Conservation (phyloP, 2,797 vertebrate genomes). For the Aphelocoma californica region DNA sequence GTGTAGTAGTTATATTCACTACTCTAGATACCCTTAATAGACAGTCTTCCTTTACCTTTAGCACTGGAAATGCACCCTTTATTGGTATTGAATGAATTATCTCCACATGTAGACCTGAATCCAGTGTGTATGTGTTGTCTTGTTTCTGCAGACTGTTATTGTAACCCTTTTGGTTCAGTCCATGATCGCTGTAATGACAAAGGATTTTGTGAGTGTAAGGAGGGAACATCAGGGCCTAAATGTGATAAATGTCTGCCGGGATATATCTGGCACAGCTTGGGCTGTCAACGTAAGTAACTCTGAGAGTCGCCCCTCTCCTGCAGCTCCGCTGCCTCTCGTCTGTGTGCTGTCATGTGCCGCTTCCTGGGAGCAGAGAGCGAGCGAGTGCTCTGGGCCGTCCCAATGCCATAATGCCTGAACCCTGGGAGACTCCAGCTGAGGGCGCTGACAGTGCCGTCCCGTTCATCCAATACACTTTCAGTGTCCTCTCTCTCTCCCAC, state of each 20-base stretch:
- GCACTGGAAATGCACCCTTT: constrained; percentile 47
- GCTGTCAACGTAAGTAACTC: constrained; percentile 97
- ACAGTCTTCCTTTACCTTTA: constrained; percentile 65
- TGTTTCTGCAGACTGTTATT: constrained; percentile 98
- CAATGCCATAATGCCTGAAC: neutral
- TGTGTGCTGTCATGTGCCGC: constrained; percentile 38
- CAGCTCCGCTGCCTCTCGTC: constrained; percentile 65
- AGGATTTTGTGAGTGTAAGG: constrained; percentile 99
- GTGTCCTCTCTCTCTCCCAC: neutral
- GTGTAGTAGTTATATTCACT: neutral
- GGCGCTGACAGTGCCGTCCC: constrained; percentile 5
- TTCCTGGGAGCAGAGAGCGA: constrained; percentile 52
- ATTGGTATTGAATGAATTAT: constrained; percentile 59
- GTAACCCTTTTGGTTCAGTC: constrained; percentile 96
- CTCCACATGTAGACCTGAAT: constrained; percentile 53
- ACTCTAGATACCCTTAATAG: constrained; percentile 43
- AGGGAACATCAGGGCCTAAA: constrained; percentile 93
- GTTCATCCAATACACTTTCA: neutral
- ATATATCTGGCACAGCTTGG: constrained; percentile 95
- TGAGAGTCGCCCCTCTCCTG: constrained; percentile 72
- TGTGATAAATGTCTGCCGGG: constrained; percentile 96
- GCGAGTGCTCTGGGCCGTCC: constrained; percentile 15
- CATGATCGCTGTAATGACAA: constrained; percentile 97
- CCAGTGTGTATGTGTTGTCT: constrained; percentile 86
- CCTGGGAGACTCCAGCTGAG: neutral